Percentiles rank a stretch among this genome's conserved stretches.
These are phyloP conservation scores for Aricia artaxerxes DNA, from an alignment of 2,888 invertebrate genomes.

Conservation along the genomic window DNA sequence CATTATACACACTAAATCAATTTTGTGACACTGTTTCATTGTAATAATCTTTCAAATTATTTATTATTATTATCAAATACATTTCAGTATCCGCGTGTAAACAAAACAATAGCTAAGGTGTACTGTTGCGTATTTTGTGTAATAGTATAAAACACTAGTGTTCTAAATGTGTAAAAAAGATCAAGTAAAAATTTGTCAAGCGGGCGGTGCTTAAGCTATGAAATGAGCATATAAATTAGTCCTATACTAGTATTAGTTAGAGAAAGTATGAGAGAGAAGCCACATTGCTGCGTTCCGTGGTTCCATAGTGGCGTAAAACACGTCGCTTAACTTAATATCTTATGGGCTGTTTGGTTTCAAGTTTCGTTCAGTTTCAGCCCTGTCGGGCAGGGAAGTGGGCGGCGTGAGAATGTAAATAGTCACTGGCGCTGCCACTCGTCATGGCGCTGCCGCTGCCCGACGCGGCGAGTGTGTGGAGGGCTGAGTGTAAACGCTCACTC, in stretches of 20 bases:
- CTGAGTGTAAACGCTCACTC: no score
- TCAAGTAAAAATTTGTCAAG: constrained; percentile 1
- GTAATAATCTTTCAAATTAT: neutral
- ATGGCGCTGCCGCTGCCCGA: no score
- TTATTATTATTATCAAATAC: neutral
- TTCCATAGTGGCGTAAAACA: neutral
- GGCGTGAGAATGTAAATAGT: no score
- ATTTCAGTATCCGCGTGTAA: neutral
- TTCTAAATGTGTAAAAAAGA: constrained; percentile 1
- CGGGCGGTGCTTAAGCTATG: constrained; percentile 15
- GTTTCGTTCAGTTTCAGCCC: no score
- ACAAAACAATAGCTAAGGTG: neutral
- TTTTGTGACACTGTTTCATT: neutral
- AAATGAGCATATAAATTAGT: neutral
- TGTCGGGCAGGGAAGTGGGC: no score
- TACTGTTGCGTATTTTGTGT: constrained; percentile 1
- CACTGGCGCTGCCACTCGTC: no score
- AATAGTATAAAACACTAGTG: constrained; percentile 8
- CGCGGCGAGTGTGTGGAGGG: no score
- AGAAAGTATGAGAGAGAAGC: neutral
- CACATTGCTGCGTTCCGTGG: neutral
- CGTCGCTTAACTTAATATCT: no score
- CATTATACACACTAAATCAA: neutral
- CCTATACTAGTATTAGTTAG: neutral
- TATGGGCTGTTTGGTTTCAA: no score